Base-by-base conservation (phyloP, 2,797 vertebrate genomes). In the Melopsittacus undulatus region DNA sequence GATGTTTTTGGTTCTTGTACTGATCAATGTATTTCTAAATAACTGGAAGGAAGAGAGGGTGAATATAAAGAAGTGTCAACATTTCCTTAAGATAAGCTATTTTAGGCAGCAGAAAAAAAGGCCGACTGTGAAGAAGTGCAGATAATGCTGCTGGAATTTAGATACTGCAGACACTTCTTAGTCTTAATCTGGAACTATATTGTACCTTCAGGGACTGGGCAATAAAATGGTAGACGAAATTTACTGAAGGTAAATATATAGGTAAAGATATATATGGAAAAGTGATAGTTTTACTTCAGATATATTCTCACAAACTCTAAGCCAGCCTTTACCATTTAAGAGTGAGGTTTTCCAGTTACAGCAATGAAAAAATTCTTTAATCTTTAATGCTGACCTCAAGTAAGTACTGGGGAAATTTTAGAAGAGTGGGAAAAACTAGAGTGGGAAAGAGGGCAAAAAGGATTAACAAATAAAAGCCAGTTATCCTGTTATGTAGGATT, bases 351-450 rank as follows among this genome's bases (percentile, higher is more conserved):
- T 81, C 32, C 38, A 92, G 83, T 90, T 61, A 63, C 11, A 87
- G 32, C 63, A 94, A 45, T 32, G 54, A 87, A 89, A 46, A 86
- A 29, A 75, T 11, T 88, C 46, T 82, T 93, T 82, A 94, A 93
- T 87, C 40, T 61, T 91, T 96, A 96, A 93, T 87, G 75, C 11
- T 91, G 87, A 94, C 75, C 82, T 81, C 52, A 87, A 48, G 51
- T 85, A 92, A 84, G 72, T 87, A 85, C 36, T 77, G 36, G 15
- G 57, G 51, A 94, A 92, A 87, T 93, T 94, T 83, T 78, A 82
- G 52, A 84, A 67, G 27, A 89, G 7, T 59, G 15, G 29, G 51
- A 66, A 93, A 92, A 92, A 82, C 38, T 57, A 54, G 38, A 62
- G 24, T 73, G 38, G 26, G 21, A 90, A 73, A 87, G 83, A 82